Base-by-base conservation (phyloP, 1,140 invertebrate species). In the Pararge aegeria region DNA sequence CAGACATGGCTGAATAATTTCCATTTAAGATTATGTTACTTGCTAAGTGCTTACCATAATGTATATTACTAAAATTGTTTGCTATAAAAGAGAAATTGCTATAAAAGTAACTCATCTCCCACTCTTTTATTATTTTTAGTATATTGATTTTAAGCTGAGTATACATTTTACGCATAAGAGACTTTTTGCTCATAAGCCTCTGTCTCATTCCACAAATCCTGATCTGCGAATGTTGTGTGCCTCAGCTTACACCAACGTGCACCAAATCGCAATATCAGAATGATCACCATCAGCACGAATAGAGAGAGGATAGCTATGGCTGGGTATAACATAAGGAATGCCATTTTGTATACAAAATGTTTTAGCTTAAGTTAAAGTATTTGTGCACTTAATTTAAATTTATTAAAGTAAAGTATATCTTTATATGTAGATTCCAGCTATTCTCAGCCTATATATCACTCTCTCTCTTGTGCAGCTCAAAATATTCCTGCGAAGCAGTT, bases 381-480 rank as follows among this genome's bases (percentile, higher is more conserved):
- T 27, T 27, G 27, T 27, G 10, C 5, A 27, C 3, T 7, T 27
- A 27, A 27, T 3, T 27, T 27, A 27, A 27, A 27, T 4, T 7
- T 27, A 27, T 27, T 27, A 3, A 4, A 27, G 24, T 27, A 7
- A 27, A 4, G 24, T 27, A 27, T n/a, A 7, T 1, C 27, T 27
- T 27, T 27, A 7, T 27, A 9, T 27, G 27, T 9, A 27, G n/a
- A n/a, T n/a, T n/a, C n/a, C n/a, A 27, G 5, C 0, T 27, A 27
- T 27, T 27, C 27, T 27, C 27, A 27, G 27, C 10, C 1, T 9
- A 96, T 61, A 96, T 95, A 69, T 96, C 95, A 86, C 95, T 96
- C 80, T 96, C 95, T 58, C 94, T 90, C 79, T 95, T 95, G 55
- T 95, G 94, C 61, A 96, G 80, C 78, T 96, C 95, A 38, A 95